Evolutionary conservation across 2,797 vertebrate genomes (phyloP).

Genomic region (Myotis findleyi): DNA sequence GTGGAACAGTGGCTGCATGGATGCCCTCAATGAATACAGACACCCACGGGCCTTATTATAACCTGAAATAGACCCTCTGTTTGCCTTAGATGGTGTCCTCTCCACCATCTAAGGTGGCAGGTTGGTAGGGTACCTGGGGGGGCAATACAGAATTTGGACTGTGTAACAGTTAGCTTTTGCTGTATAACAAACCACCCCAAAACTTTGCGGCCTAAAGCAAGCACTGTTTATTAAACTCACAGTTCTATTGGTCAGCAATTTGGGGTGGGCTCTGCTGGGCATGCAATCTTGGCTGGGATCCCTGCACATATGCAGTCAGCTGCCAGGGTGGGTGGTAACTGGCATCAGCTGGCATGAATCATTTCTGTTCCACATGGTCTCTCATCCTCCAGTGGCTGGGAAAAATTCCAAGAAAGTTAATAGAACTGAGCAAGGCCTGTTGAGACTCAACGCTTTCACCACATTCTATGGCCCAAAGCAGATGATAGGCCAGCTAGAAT

Average conservation of each 20-base stretch:
- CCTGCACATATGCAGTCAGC: background rate
- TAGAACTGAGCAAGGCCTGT: background rate
- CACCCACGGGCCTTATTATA: background rate
- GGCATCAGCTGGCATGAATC: background rate
- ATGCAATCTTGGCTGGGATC: background rate
- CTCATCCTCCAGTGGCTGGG: background rate
- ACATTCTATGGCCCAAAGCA: background rate
- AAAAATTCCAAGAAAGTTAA: background rate
- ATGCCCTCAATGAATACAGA: background rate
- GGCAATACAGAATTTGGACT: background rate
- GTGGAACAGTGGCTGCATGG: background rate
- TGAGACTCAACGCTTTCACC: background rate
- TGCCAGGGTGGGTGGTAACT: background rate
- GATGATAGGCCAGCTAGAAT: background rate
- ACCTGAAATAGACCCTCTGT: slow-evolving; percentile 18
- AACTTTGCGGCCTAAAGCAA: background rate
- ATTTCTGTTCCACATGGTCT: background rate
- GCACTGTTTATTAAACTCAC: background rate
- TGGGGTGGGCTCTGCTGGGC: background rate
- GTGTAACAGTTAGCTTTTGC: slow-evolving; percentile 30
- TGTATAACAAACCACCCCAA: slow-evolving; percentile 46
- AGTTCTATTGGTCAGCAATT: background rate
- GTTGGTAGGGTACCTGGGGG: background rate
- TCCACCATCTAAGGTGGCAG: background rate
- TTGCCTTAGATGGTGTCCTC: background rate